These are phyloP conservation scores for Protomyctophum bolini DNA, from an alignment of 2,113 vertebrate species.

Conservation along the genomic window DNA sequence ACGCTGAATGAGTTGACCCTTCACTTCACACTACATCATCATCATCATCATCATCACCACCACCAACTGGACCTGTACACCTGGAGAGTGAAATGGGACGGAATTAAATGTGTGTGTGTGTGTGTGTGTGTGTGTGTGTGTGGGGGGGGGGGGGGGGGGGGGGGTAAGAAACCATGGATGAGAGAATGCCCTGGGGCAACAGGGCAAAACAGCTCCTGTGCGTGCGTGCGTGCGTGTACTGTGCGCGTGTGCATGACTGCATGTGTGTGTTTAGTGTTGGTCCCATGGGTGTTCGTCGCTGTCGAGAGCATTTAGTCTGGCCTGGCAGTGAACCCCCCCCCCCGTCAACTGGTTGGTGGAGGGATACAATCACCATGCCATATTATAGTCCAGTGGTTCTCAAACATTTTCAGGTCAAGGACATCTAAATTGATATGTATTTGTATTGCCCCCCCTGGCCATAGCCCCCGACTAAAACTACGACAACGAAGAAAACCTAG, in stretches of 20 bases:
- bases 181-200: no score
- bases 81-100: neutral
- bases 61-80: neutral
- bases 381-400: no score
- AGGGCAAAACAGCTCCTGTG: no score
- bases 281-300: slow-evolving; percentile 1
- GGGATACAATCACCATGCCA: neutral
- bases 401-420: no score
- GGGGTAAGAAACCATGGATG: no score
- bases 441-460: no score
- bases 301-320: slow-evolving; percentile 18
- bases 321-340: neutral
- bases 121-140: neutral
- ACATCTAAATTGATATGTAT: no score
- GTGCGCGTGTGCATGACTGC: neutral
- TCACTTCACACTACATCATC: neutral
- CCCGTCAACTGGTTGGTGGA: neutral
- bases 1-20: neutral
- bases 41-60: neutral
- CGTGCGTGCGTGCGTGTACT: no score
- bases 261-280: neutral
- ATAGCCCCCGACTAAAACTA: no score
- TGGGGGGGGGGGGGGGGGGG: neutral
- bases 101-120: neutral
- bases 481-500: no score